Percentiles rank a stretch among this genome's conserved stretches.
phyloP scores from a whole-genome alignment of 2,113 vertebrate species.

The Conger conger region DNA sequence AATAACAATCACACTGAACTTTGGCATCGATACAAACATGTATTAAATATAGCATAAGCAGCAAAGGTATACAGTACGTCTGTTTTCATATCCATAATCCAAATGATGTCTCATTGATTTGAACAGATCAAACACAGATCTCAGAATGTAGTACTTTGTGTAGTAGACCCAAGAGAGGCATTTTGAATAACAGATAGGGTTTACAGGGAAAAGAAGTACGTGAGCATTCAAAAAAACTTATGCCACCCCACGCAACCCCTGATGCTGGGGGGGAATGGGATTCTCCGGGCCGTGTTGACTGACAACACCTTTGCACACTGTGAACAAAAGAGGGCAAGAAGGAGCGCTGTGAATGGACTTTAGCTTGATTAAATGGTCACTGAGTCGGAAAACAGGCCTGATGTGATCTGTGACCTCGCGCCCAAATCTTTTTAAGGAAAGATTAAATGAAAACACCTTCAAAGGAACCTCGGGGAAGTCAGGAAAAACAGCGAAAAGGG shows the following conservation, averaged over 20 bases:
- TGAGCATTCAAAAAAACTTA: slow-evolving; percentile 50
- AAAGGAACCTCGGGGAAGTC: slow-evolving; percentile 67
- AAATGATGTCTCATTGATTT: not conserved
- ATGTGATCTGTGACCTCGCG: slow-evolving; percentile 81
- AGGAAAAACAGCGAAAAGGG: slow-evolving; percentile 34
- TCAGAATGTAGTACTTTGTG: not conserved
- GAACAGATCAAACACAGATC: not conserved
- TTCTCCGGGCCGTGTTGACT: slow-evolving; percentile 66
- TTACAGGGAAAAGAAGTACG: slow-evolving; percentile 11
- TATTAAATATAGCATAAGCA: not conserved
- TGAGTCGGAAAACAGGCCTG: slow-evolving; percentile 84
- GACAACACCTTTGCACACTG: slow-evolving; percentile 72
- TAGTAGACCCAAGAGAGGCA: not conserved
- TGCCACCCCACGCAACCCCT: slow-evolving; percentile 60
- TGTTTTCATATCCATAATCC: not conserved
- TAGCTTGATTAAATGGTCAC: slow-evolving; percentile 87
- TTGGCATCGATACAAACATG: not conserved
- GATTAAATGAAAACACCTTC: slow-evolving; percentile 79
- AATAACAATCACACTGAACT: not conserved
- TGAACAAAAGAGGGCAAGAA: slow-evolving; percentile 75
- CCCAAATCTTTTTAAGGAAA: slow-evolving; percentile 69
- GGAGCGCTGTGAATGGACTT: slow-evolving; percentile 74
- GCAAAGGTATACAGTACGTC: not conserved
- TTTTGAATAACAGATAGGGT: slow-evolving; percentile 18
- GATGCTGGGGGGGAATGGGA: slow-evolving; percentile 63